phyloP scores from a whole-genome alignment of 2,113 vertebrate species.

The Arenaria interpres region DNA sequence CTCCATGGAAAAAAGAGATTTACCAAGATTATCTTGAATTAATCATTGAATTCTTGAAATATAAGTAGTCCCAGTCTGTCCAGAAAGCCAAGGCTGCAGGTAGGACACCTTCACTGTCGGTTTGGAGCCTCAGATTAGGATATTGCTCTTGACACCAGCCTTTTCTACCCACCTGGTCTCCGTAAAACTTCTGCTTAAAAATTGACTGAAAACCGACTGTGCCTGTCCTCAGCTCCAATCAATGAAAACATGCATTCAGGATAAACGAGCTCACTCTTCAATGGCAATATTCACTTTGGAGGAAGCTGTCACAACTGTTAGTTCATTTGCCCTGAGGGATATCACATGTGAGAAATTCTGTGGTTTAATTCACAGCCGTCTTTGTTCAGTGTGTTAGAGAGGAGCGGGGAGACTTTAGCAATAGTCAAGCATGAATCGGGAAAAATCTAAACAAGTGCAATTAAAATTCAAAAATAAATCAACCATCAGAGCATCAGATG shows the following conservation, averaged over 20 bases:
- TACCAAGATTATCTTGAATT: background rate
- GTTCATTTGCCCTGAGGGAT: background rate
- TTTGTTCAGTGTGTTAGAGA: background rate
- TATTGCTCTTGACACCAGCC: background rate
- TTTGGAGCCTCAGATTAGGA: background rate
- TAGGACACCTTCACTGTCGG: background rate
- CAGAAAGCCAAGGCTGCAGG: background rate
- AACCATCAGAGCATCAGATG: background rate
- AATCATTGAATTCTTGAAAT: background rate
- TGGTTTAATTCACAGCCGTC: background rate
- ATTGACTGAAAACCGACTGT: background rate
- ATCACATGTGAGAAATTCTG: background rate
- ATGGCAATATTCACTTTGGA: background rate
- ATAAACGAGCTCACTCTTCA: background rate
- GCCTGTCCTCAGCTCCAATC: background rate
- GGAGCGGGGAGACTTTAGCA: background rate
- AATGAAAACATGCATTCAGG: background rate
- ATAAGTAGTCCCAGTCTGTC: background rate
- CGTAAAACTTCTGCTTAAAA: background rate
- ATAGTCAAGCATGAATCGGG: background rate
- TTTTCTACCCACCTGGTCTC: background rate
- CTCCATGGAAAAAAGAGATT: background rate
- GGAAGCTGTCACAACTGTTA: conserved; percentile 36
- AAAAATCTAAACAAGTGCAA: background rate
- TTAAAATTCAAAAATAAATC: background rate